Evolutionary conservation across 2,113 vertebrate species (phyloP).

Genomic region (Antechinus stuartii): DNA sequence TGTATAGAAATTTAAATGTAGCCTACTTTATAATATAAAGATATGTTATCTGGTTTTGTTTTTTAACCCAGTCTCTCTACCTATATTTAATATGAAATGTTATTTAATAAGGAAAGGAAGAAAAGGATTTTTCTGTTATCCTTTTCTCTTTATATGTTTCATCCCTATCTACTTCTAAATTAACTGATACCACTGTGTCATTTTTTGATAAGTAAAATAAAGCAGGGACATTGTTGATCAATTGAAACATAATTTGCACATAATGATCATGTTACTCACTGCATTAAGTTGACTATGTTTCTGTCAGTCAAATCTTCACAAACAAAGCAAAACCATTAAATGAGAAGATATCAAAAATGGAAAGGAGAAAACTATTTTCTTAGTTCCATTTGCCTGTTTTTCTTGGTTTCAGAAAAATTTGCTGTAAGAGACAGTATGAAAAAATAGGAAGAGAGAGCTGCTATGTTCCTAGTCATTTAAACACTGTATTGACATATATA

Average conservation of each 20-base stretch:
- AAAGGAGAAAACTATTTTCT: not conserved
- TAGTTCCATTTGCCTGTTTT: not conserved
- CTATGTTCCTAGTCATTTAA: not conserved
- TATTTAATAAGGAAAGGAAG: not conserved
- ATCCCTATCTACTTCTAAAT: not conserved
- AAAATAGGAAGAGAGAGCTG: not conserved
- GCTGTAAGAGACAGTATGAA: not conserved
- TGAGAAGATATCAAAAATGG: not conserved
- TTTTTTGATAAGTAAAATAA: constrained; percentile 12
- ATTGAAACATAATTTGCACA: constrained; percentile 23
- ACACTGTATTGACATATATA: not conserved
- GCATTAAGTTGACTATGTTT: constrained; percentile 1
- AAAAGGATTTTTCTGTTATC: constrained; percentile 18
- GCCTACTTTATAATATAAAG: not conserved
- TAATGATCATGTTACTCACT: not conserved
- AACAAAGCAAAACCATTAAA: constrained; percentile 18
- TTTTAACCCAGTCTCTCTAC: not conserved
- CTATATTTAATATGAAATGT: not conserved
- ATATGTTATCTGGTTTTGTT: not conserved
- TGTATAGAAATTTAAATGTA: not conserved
- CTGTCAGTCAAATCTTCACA: not conserved
- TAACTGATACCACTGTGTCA: not conserved
- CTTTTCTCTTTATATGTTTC: constrained; percentile 10
- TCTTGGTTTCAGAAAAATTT: not conserved
- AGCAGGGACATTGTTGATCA: not conserved